Evolutionary conservation across 2,888 invertebrate genomes (phyloP).

Genomic region (Xanthorhoe designata): DNA sequence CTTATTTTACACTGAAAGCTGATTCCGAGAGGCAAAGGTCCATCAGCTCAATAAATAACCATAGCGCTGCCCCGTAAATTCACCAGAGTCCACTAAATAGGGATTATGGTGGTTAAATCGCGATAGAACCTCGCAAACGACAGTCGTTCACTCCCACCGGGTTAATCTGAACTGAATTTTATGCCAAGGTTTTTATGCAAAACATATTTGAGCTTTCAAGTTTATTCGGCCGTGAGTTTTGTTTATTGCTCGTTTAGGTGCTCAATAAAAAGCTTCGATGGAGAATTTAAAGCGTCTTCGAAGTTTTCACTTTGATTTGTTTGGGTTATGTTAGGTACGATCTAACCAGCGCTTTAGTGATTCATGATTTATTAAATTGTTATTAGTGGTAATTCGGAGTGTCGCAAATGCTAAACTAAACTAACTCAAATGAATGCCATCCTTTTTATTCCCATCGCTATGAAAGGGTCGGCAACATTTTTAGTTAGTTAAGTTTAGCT

Average conservation of each 20-base stretch:
- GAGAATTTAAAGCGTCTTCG: background rate
- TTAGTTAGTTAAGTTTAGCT: no score
- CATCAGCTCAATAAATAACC: constrained; percentile 10
- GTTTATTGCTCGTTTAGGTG: constrained; percentile 13
- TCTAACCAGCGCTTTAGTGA: background rate
- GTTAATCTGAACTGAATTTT: constrained; percentile 33
- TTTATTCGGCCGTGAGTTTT: constrained; percentile 19
- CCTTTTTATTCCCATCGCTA: no score
- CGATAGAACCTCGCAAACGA: constrained; percentile 31
- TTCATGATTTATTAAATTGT: no score
- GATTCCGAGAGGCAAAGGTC: background rate
- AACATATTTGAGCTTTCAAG: constrained; percentile 28
- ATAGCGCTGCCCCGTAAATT: constrained; percentile 40
- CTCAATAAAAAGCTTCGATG: constrained; percentile 14
- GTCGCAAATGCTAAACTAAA: no score
- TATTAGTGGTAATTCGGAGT: no score
- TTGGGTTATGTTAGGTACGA: background rate
- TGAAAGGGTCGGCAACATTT: no score
- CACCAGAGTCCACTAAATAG: constrained; percentile 42
- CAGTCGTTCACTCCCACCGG: constrained; percentile 33
- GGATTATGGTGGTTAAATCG: constrained; percentile 42
- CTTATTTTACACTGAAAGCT: background rate
- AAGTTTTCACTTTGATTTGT: background rate
- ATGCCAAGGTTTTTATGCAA: constrained; percentile 30
- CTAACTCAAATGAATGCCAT: no score